phyloP scores from a whole-genome alignment of 1,140 invertebrate species.

The Lucilia cuprina region DNA sequence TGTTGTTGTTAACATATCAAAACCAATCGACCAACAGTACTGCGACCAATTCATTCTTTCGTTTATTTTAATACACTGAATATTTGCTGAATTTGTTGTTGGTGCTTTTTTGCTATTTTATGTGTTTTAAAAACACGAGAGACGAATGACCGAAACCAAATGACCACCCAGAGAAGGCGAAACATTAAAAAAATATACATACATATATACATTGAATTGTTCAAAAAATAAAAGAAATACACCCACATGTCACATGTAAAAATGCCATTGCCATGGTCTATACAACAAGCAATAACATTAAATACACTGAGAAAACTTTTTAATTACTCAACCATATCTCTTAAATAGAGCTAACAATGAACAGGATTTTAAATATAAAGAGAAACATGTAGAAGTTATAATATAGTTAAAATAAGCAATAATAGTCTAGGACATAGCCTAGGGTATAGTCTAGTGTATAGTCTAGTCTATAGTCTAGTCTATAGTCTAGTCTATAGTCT shows the following conservation, averaged over 20 bases:
- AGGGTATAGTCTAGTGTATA: no score
- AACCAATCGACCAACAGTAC: background rate
- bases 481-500: no score
- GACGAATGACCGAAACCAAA: constrained; percentile 1
- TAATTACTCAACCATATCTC: no score
- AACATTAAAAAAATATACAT: background rate
- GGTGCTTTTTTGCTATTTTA: background rate
- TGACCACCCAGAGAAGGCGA: background rate
- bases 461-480: no score
- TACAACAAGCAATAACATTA: constrained; percentile 7
- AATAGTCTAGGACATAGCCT: no score
- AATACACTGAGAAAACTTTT: background rate
- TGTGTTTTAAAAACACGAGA: background rate
- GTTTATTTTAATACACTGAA: background rate
- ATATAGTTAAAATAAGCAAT: no score
- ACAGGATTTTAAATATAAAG: no score
- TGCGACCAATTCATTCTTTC: background rate
- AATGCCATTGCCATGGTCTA: constrained; percentile 16
- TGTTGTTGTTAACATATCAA: background rate
- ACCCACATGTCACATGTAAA: constrained; percentile 1
- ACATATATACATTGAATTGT: background rate
- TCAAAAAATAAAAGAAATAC: background rate
- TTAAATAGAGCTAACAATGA: background rate
- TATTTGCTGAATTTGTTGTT: background rate
- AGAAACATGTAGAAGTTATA: no score